Conservation (phyloP, 2,888 invertebrate species). For the Troides aeacus region DNA sequence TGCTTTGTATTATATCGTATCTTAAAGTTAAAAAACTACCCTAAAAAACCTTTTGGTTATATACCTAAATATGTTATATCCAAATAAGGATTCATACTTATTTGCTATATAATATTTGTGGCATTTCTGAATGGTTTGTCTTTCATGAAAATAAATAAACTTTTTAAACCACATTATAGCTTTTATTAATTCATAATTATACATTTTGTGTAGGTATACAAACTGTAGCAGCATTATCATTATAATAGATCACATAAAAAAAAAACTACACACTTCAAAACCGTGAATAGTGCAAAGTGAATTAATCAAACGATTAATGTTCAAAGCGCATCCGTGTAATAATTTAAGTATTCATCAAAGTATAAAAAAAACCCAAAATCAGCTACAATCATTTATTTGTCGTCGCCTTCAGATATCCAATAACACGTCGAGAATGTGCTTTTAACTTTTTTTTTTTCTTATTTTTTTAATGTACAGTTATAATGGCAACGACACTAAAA, state of each 20-base stretch:
- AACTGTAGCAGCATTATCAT: not conserved
- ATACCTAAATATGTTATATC: no score
- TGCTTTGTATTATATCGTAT: no score
- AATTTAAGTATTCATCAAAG: constrained; percentile 7
- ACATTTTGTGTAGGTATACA: not conserved
- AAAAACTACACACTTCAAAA: not conserved
- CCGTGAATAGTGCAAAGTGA: not conserved
- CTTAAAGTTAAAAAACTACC: no score
- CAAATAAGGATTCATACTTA: no score
- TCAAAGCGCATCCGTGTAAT: constrained; percentile 19
- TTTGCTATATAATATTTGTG: no score
- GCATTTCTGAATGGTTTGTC: no score
- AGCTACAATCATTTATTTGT: constrained; percentile 13
- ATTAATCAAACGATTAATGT: constrained; percentile 19
- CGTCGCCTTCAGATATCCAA: constrained; percentile 11
- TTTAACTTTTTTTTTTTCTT: constrained; percentile 10
- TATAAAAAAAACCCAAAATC: constrained; percentile 4
- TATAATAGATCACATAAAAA: not conserved
- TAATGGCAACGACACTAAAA: constrained; percentile 23
- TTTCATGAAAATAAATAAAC: not conserved
- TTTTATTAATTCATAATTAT: not conserved
- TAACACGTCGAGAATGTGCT: constrained; percentile 14
- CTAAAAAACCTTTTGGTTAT: no score
- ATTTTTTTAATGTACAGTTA: constrained; percentile 24
- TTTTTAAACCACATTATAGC: no score